phyloP scores from a whole-genome alignment of 2,113 vertebrate genomes.

The Microcebus murinus region DNA sequence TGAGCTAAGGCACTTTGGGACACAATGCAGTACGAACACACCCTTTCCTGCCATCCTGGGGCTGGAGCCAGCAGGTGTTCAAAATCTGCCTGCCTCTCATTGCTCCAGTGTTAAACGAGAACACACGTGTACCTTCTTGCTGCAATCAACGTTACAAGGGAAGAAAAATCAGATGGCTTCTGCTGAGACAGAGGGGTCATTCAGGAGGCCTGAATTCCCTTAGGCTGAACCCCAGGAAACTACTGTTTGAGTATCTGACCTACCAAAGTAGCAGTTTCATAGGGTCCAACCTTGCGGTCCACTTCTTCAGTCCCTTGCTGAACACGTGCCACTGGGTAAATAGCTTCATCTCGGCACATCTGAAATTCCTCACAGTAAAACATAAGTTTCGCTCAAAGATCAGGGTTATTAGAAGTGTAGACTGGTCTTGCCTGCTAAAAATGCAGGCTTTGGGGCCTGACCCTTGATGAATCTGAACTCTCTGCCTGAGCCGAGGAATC shows the following conservation, averaged over 20 bases:
- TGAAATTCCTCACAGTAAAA: neutral
- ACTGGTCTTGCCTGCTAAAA: neutral
- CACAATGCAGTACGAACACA: neutral
- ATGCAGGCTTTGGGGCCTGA: neutral
- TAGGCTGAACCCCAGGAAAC: neutral
- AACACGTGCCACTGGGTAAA: accelerated
- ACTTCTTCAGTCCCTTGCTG: neutral
- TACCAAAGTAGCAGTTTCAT: accelerated
- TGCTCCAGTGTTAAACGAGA: neutral
- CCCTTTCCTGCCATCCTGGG: neutral
- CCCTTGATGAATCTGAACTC: neutral
- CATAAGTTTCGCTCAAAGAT: neutral
- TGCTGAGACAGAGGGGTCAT: neutral
- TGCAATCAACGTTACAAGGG: neutral
- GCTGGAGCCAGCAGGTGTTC: neutral
- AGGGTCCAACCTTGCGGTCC: neutral
- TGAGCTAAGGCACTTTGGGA: no score
- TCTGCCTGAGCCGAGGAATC: neutral
- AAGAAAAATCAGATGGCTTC: neutral
- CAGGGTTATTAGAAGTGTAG: neutral
- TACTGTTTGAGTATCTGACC: neutral
- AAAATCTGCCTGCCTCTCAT: neutral
- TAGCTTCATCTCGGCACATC: neutral
- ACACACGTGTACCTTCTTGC: neutral
- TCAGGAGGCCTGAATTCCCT: neutral